Evolutionary conservation across 2,113 vertebrate species (phyloP).

Genomic region (Poeciliopsis retropinna): DNA sequence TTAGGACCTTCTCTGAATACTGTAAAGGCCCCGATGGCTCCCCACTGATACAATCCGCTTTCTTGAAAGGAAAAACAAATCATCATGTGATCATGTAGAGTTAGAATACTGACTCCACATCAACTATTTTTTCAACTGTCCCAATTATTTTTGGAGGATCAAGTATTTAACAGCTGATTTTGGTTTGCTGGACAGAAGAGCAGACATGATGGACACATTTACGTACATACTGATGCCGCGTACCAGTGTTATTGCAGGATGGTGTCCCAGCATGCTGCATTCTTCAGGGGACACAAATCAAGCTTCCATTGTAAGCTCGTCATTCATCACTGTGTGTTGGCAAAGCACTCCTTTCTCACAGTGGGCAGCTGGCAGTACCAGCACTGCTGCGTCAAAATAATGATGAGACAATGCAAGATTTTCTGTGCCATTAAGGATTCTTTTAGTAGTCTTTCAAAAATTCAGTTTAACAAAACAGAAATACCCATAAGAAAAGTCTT

Average conservation of each 20-base stretch:
- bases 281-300: conserved; percentile 70
- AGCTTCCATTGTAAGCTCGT: conserved; percentile 62
- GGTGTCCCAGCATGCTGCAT: conserved; percentile 55
- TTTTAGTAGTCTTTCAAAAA: conserved; percentile 12
- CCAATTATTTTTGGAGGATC: not conserved
- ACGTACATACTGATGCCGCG: conserved; percentile 45
- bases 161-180: conserved; percentile 12
- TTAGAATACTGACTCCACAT: not conserved
- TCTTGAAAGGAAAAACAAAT: not conserved
- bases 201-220: conserved; percentile 46
- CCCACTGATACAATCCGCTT: not conserved
- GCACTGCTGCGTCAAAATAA: conserved; percentile 55
- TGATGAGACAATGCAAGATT: conserved; percentile 52
- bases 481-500: not conserved
- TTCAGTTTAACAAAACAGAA: not conserved
- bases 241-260: conserved; percentile 53
- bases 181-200: conserved; percentile 37
- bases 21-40: not conserved
- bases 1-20: not conserved
- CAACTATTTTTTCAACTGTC: not conserved
- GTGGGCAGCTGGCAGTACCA: conserved; percentile 50
- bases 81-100: not conserved
- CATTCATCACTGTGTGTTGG: conserved; percentile 64
- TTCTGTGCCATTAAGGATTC: conserved; percentile 30
- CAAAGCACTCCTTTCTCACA: conserved; percentile 43